These are phyloP conservation scores for Neoascia interrupta DNA, from an alignment of 2,888 invertebrate genomes.

Conservation along the genomic window DNA sequence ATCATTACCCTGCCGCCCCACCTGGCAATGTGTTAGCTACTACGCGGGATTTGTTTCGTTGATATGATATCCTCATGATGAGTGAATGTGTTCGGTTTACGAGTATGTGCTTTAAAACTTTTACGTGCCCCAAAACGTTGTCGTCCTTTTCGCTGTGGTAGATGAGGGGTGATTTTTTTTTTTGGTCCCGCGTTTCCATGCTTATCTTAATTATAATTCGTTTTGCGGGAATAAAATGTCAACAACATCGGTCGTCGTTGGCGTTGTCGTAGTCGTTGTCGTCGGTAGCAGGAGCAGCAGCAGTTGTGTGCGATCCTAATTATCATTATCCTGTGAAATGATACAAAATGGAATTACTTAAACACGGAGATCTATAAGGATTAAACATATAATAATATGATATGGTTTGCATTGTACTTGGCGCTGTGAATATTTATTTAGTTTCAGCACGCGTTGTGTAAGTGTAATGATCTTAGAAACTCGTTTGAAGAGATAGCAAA, in stretches of 20 bases:
- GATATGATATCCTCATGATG: constrained; percentile 44
- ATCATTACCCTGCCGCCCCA: constrained; percentile 29
- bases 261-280: not conserved
- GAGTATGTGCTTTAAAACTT: constrained; percentile 49
- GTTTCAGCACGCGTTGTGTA: constrained; percentile 12
- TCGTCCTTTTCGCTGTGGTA: constrained; percentile 33
- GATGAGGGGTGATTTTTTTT: constrained; percentile 19
- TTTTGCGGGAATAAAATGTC: constrained; percentile 58
- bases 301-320: constrained; percentile 37
- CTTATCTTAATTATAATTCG: constrained; percentile 66
- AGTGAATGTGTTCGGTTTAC: constrained; percentile 43
- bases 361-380: constrained; percentile 20
- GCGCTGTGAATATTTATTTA: constrained; percentile 53
- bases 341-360: constrained; percentile 38
- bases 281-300: not conserved
- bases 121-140: constrained; percentile 45
- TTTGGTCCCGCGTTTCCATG: constrained; percentile 22
- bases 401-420: constrained; percentile 33
- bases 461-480: constrained; percentile 30
- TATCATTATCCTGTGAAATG: constrained; percentile 47
- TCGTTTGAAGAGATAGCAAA: constrained; percentile 11
- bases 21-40: constrained; percentile 44
- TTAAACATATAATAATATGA: too few relatives aligned
- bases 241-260: constrained; percentile 40
- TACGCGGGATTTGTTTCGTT: constrained; percentile 37